Evolutionary conservation across 1,140 invertebrate genomes (phyloP).

Genomic region (Yoshiicerus persimilis): DNA sequence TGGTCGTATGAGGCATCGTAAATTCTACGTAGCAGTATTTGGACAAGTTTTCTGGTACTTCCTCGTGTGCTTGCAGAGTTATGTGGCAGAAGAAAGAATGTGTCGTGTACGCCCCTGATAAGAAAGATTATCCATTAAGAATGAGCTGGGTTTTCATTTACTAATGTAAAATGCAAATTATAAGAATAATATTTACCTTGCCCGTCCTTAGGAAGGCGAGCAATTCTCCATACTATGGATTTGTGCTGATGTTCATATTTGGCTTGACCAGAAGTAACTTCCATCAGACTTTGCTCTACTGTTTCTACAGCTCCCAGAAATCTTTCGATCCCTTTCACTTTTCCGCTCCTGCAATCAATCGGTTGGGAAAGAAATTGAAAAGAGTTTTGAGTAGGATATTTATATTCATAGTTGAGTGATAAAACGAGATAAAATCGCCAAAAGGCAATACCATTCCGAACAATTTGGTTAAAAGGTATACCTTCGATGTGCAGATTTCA

Average conservation of each 20-base stretch:
- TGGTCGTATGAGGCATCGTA: slow-evolving; percentile 97
- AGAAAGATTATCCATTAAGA: slow-evolving; percentile 38
- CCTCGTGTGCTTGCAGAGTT: slow-evolving; percentile 93
- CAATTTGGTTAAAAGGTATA: slow-evolving; percentile 47
- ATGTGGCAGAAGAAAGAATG: slow-evolving; percentile 91
- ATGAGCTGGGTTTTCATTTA: no score
- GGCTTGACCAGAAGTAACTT: slow-evolving; percentile 95
- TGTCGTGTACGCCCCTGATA: slow-evolving; percentile 90
- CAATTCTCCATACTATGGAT: slow-evolving; percentile 97
- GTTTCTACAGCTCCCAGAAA: slow-evolving; percentile 90
- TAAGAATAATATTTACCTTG: slow-evolving; percentile 69
- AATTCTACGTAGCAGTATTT: slow-evolving; percentile 91
- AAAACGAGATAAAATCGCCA: no score
- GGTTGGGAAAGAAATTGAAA: slow-evolving; percentile 38
- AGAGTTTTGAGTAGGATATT: no score
- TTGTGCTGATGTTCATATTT: slow-evolving; percentile 99
- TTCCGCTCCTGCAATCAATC: slow-evolving; percentile 71
- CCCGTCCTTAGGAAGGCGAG: slow-evolving; percentile 91
- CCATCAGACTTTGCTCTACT: slow-evolving; percentile 89
- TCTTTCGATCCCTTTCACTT: slow-evolving; percentile 90
- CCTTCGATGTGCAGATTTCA: slow-evolving; percentile 91
- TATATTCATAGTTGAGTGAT: no score
- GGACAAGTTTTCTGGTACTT: slow-evolving; percentile 89
- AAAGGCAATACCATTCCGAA: no score
- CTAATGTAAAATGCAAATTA: neutral